phyloP scores from a whole-genome alignment of 1,140 invertebrate species.

The Nasonia giraulti region DNA sequence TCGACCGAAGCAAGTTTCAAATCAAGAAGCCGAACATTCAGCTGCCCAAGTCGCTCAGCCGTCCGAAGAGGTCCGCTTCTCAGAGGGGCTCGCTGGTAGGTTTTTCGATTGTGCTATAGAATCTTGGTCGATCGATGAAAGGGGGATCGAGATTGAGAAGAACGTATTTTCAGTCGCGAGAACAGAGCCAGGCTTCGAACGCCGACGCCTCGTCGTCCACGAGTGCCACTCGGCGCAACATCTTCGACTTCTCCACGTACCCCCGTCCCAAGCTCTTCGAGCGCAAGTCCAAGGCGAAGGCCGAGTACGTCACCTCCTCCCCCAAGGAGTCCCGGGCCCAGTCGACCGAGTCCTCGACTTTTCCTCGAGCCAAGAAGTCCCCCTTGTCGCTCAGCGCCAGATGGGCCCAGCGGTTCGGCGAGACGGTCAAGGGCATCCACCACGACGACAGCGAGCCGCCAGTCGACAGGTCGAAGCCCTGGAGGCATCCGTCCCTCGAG shows the following conservation, averaged over 20 bases:
- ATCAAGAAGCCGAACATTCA: constrained; percentile 72
- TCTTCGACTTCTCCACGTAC: constrained; percentile 86
- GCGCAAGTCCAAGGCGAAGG: constrained; percentile 74
- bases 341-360: constrained; percentile 74
- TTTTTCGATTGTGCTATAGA: not conserved
- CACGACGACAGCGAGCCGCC: not conserved
- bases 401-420: constrained; percentile 74
- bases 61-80: constrained; percentile 59
- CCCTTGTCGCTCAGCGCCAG: constrained; percentile 66
- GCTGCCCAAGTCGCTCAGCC: constrained; percentile 58
- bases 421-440: constrained; percentile 53
- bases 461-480: constrained; percentile 67
- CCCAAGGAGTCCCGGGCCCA: constrained; percentile 67
- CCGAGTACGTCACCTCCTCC: constrained; percentile 67
- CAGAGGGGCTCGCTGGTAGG: constrained; percentile 49
- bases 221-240: constrained; percentile 72
- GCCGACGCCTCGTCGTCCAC: constrained; percentile 71
- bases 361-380: constrained; percentile 69
- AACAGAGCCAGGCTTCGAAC: constrained; percentile 50
- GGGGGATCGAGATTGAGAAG: not conserved
- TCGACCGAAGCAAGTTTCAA: constrained; percentile 77
- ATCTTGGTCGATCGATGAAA: not conserved
- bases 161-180: not conserved
- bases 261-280: constrained; percentile 84
- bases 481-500: constrained; percentile 73